Evolutionary conservation across 2,888 invertebrate species (phyloP).

Genomic region (Caenorhabditis doughertyi): DNA sequence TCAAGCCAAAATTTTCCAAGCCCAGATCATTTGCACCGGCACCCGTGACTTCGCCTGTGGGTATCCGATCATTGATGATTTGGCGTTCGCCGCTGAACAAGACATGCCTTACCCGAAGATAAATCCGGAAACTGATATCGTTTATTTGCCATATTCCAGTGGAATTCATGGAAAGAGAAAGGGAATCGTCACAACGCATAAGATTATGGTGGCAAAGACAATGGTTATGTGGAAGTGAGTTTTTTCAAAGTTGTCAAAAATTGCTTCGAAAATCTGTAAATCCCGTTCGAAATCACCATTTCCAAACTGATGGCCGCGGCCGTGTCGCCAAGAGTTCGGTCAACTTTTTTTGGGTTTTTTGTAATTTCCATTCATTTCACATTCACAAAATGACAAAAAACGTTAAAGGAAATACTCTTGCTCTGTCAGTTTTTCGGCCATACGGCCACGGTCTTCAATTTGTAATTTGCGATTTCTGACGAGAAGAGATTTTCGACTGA

Average conservation of each 20-base stretch:
- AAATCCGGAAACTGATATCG: conserved; percentile 65
- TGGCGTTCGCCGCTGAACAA: conserved; percentile 44
- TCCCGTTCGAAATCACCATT: too few relatives aligned
- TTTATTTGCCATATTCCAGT: conserved; percentile 64
- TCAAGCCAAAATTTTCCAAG: not conserved
- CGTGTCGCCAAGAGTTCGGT: too few relatives aligned
- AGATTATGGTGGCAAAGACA: conserved; percentile 58
- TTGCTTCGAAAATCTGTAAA: too few relatives aligned
- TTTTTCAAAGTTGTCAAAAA: not conserved
- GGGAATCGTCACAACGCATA: conserved; percentile 59
- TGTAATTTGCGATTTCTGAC: too few relatives aligned
- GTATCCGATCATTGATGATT: conserved; percentile 55
- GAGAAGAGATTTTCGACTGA: too few relatives aligned
- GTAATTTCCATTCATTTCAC: too few relatives aligned
- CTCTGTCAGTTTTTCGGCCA: too few relatives aligned
- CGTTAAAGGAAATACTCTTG: too few relatives aligned
- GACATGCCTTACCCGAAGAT: conserved; percentile 52
- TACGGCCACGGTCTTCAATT: too few relatives aligned
- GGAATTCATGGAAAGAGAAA: conserved; percentile 68
- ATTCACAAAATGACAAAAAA: too few relatives aligned
- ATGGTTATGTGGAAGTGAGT: conserved; percentile 62
- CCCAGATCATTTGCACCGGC: conserved; percentile 60
- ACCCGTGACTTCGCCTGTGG: conserved; percentile 45
- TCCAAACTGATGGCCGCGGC: too few relatives aligned
- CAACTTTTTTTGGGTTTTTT: too few relatives aligned